phyloP scores from a whole-genome alignment of 2,888 invertebrate genomes.

The Thecocarcelia acutangulata region DNA sequence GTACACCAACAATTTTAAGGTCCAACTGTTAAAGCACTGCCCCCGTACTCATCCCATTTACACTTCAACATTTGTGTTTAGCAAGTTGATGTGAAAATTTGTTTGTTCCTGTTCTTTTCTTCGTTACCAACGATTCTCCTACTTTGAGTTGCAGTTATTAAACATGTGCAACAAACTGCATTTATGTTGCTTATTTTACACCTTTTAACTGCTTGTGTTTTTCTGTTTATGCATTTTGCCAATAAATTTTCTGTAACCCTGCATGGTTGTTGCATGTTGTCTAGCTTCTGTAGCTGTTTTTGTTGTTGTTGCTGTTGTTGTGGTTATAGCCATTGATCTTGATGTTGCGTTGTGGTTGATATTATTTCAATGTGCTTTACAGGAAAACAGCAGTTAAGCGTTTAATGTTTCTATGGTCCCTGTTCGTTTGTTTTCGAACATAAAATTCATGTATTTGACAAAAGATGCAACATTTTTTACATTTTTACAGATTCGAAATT shows the following conservation, averaged over 20 bases:
- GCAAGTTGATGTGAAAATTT: conserved; percentile 40
- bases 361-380: conserved; percentile 46
- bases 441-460: conserved; percentile 47
- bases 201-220: conserved; percentile 51
- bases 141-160: conserved; percentile 38
- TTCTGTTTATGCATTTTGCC: conserved; percentile 25
- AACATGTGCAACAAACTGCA: conserved; percentile 58
- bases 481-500: conserved; percentile 53
- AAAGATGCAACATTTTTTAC: conserved; percentile 62
- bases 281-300: background rate
- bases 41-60: conserved; percentile 32
- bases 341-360: conserved; percentile 37
- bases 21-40: conserved; percentile 56
- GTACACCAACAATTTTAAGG: conserved; percentile 9
- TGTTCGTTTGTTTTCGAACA: background rate
- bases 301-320: background rate
- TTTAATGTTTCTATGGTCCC: conserved; percentile 46
- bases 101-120: conserved; percentile 29
- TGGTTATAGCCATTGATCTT: background rate
- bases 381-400: conserved; percentile 57
- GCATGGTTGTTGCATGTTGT: conserved; percentile 10
- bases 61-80: conserved; percentile 30
- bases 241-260: conserved; percentile 34
- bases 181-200: conserved; percentile 60
- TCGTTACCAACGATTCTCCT: conserved; percentile 26